These are phyloP conservation scores for Graptemys geographica DNA, from an alignment of 2,797 vertebrate species.

Conservation along the genomic window DNA sequence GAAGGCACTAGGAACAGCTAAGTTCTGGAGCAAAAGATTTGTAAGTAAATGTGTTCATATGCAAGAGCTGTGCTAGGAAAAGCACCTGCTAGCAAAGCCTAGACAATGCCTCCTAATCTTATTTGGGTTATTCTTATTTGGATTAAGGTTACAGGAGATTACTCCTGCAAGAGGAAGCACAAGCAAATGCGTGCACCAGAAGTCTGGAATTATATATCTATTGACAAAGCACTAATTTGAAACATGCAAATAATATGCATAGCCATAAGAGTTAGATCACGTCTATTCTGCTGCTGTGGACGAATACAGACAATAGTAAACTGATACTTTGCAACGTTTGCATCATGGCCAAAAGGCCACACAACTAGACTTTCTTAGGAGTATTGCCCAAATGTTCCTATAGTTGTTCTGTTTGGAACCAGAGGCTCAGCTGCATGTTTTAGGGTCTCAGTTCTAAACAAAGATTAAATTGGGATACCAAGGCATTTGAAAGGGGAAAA, in stretches of 20 bases:
- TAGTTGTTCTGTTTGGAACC: background rate
- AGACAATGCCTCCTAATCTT: background rate
- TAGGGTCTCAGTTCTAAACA: background rate
- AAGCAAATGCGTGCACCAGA: background rate
- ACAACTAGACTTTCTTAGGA: background rate
- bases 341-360: background rate
- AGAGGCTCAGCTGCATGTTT: background rate
- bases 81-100: background rate
- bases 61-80: background rate
- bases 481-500: background rate
- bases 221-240: background rate
- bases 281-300: background rate
- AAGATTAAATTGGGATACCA: background rate
- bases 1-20: slow-evolving; percentile 15
- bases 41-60: background rate
- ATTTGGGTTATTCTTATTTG: accelerated
- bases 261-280: too few relatives aligned
- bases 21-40: slow-evolving; percentile 11
- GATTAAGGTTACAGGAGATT: background rate
- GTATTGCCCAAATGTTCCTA: background rate
- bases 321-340: background rate
- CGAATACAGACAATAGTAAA: background rate
- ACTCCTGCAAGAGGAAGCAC: background rate
- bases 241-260: background rate
- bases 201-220: background rate